phyloP scores from a whole-genome alignment of 2,888 invertebrate genomes.

The Netelia inedita region DNA sequence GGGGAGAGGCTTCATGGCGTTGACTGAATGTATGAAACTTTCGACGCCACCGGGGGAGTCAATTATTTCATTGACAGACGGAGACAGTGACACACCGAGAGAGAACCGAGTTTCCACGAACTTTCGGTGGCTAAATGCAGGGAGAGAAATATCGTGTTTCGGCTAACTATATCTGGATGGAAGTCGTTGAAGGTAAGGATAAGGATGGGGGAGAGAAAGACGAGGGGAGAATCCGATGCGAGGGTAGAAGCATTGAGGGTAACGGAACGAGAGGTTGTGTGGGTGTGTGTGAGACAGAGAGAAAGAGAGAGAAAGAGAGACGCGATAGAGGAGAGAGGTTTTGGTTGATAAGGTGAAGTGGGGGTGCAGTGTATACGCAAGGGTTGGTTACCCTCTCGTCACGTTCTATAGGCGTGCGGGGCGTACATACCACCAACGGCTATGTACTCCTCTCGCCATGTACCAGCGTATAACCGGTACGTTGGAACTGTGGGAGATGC shows the following conservation, averaged over 20 bases:
- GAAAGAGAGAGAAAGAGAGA: slow-evolving; percentile 21
- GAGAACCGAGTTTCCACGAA: slow-evolving; percentile 45
- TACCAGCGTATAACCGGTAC: slow-evolving; percentile 4
- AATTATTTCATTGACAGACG: slow-evolving; percentile 52
- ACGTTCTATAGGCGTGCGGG: slow-evolving; percentile 63
- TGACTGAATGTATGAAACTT: slow-evolving; percentile 45
- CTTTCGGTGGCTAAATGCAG: slow-evolving; percentile 46
- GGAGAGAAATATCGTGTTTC: slow-evolving; percentile 64
- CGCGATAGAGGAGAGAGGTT: slow-evolving; percentile 21
- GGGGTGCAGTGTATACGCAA: slow-evolving; percentile 29
- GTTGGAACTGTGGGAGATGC: slow-evolving; percentile 46
- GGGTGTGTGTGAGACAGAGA: neutral
- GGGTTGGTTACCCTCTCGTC: slow-evolving; percentile 64
- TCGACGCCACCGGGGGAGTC: slow-evolving; percentile 37
- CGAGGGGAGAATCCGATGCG: slow-evolving; percentile 21
- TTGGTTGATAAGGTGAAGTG: slow-evolving; percentile 46
- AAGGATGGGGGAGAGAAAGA: slow-evolving; percentile 24
- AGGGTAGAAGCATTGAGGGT: neutral
- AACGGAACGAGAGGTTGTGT: neutral
- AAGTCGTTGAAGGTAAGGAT: slow-evolving; percentile 43
- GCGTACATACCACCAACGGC: slow-evolving; percentile 55
- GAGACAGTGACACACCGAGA: neutral
- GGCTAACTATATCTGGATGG: slow-evolving; percentile 54
- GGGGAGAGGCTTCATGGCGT: neutral
- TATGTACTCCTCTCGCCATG: slow-evolving; percentile 31